Conservation (phyloP, 2,113 vertebrate genomes). For the Colius striatus region DNA sequence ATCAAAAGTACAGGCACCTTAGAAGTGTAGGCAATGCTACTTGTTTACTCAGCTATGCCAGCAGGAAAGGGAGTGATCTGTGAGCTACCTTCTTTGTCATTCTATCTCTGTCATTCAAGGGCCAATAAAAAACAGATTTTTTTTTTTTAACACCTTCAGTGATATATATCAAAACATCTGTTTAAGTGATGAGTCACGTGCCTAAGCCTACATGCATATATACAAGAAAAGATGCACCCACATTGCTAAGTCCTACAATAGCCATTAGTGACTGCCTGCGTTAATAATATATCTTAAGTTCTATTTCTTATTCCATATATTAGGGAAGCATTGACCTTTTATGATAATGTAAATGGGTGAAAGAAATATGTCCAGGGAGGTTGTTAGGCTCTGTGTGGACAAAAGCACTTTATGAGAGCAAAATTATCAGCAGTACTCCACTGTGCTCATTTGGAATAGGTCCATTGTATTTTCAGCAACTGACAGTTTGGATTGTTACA, state of each 20-base stretch:
- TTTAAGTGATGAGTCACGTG: not conserved
- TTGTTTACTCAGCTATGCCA: not conserved
- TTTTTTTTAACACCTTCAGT: not conserved
- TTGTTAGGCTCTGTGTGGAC: not conserved
- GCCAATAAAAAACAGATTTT: not conserved
- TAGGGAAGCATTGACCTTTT: not conserved
- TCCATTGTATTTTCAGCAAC: constrained; percentile 56
- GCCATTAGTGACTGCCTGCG: not conserved
- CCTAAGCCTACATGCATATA: rapidly evolving
- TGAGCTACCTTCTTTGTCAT: not conserved
- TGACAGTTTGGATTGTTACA: constrained; percentile 48
- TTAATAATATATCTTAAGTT: not conserved
- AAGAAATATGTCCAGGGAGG: not conserved
- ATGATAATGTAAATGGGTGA: not conserved
- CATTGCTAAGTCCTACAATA: rapidly evolving
- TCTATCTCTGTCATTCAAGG: not conserved
- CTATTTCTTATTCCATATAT: not conserved
- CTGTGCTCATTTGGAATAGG: constrained; percentile 33
- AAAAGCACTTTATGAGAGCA: not conserved
- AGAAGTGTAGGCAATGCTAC: not conserved
- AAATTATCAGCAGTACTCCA: not conserved
- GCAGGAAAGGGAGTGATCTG: not conserved
- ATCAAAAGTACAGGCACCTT: not conserved
- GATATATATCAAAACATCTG: not conserved
- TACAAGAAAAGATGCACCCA: not conserved